These are phyloP conservation scores for Venturia canescens DNA, from an alignment of 1,140 invertebrate genomes.

Conservation along the genomic window DNA sequence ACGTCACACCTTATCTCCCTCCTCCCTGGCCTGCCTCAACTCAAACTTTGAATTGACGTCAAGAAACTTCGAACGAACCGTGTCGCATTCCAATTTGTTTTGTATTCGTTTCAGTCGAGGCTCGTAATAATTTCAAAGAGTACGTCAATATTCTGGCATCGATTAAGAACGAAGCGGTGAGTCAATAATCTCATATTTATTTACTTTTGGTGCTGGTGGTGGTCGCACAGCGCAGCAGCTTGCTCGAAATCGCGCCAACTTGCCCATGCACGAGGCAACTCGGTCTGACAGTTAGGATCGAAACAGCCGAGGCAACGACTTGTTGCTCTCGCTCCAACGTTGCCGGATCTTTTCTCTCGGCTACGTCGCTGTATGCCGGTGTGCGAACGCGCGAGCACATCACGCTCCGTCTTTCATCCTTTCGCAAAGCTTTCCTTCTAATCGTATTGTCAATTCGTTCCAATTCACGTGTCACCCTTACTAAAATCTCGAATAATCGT, in stretches of 20 bases:
- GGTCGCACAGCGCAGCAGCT: background rate
- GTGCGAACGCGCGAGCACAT: background rate
- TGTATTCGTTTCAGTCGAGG: conserved; percentile 83
- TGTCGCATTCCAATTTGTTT: background rate
- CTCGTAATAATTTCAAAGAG: conserved; percentile 91
- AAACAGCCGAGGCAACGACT: conserved; percentile 64
- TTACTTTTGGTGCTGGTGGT: conserved; percentile 21
- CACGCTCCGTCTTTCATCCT: no score
- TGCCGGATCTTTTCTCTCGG: conserved; percentile 56
- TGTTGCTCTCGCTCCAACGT: conserved; percentile 69
- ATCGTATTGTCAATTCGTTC: no score
- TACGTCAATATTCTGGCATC: conserved; percentile 92
- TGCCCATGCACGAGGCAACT: conserved; percentile 8
- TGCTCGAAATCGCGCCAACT: background rate
- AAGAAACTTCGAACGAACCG: background rate
- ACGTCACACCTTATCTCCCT: background rate
- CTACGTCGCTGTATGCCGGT: background rate
- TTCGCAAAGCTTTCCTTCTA: no score
- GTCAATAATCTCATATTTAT: conserved; percentile 47
- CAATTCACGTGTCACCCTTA: no score
- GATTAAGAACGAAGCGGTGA: conserved; percentile 85
- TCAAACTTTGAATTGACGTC: background rate
- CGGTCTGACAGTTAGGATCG: background rate
- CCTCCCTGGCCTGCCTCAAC: background rate
- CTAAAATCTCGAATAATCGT: no score